phyloP scores from a whole-genome alignment of 1,140 invertebrate genomes.

The Eciton burchellii region DNA sequence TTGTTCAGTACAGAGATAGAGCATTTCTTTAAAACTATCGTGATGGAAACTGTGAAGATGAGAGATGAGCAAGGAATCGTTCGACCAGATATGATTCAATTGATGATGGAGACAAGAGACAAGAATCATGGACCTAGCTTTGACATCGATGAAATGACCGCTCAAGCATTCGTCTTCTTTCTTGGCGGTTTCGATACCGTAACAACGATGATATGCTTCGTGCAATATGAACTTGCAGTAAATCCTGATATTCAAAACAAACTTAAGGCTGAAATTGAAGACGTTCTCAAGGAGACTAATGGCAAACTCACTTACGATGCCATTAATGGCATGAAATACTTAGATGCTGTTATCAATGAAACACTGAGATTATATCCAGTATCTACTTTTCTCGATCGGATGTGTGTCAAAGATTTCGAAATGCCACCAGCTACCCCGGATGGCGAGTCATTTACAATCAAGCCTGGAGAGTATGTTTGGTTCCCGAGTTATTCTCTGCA shows the following conservation, averaged over 20 bases:
- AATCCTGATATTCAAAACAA: constrained; percentile 36
- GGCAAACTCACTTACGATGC: constrained; percentile 43
- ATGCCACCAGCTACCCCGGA: background rate
- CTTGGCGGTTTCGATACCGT: constrained; percentile 27
- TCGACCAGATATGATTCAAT: constrained; percentile 51
- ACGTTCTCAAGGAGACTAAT: background rate
- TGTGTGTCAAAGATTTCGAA: constrained; percentile 46
- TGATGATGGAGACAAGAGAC: constrained; percentile 55
- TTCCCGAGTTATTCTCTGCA: constrained; percentile 1
- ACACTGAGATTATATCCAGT: background rate
- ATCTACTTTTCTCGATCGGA: background rate
- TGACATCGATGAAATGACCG: constrained; percentile 54
- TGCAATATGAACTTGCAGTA: background rate
- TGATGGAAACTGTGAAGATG: background rate
- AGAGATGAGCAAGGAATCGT: constrained; percentile 40
- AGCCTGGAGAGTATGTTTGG: constrained; percentile 1
- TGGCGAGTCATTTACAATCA: background rate
- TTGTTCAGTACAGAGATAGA: background rate
- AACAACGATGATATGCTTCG: constrained; percentile 4
- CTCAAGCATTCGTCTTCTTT: constrained; percentile 61
- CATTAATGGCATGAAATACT: constrained; percentile 48
- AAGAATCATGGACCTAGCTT: background rate
- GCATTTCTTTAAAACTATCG: background rate
- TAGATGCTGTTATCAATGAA: constrained; percentile 55
- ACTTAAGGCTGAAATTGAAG: constrained; percentile 27